phyloP scores from a whole-genome alignment of 2,113 vertebrate genomes.

The Pongo abelii region DNA sequence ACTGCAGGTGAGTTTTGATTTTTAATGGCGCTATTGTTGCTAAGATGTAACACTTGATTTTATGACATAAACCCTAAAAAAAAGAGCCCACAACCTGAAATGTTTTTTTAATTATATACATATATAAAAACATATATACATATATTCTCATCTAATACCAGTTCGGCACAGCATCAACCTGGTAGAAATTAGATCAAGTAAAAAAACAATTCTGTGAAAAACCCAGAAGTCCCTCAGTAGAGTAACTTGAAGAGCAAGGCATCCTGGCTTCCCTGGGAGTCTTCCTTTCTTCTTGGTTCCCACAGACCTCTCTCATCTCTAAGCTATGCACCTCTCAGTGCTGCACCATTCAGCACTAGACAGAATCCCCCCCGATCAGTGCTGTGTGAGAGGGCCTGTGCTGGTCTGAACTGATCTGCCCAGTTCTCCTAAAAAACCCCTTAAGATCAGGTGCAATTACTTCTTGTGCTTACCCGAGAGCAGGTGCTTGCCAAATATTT shows the following conservation, averaged over 20 bases:
- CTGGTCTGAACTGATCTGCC: not conserved
- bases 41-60: not conserved
- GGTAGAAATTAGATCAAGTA: not conserved
- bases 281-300: not conserved
- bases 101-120: not conserved
- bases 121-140: not conserved
- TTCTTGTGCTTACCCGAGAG: conserved; percentile 38
- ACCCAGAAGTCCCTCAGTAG: not conserved
- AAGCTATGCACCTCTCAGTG: not conserved
- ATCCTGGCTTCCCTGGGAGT: rapidly evolving
- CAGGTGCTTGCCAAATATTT: conserved; percentile 62
- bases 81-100: not conserved
- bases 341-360: not conserved
- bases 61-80: not conserved
- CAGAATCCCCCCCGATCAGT: not conserved
- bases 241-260: not conserved
- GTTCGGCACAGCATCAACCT: not conserved
- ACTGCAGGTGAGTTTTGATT: not conserved
- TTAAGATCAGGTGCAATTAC: conserved; percentile 42
- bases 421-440: conserved; percentile 5
- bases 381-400: not conserved
- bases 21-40: not conserved
- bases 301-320: not conserved
- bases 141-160: not conserved
- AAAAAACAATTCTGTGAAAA: not conserved